phyloP scores from a whole-genome alignment of 2,888 invertebrate species.

The Mechanitis messenoides region DNA sequence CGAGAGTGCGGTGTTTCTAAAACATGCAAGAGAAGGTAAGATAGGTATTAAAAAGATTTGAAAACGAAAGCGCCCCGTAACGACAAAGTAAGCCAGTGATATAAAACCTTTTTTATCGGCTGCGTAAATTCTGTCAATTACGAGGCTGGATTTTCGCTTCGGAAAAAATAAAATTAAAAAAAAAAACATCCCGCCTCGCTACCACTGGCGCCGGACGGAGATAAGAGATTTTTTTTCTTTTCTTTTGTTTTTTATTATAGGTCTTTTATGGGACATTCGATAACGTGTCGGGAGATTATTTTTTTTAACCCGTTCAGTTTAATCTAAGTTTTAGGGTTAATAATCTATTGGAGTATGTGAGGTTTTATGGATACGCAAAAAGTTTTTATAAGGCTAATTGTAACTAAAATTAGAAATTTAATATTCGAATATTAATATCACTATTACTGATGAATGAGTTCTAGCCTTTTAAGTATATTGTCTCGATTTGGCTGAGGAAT shows the following conservation, averaged over 20 bases:
- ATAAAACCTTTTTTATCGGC: conserved; percentile 51
- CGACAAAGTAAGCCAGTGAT: conserved; percentile 34
- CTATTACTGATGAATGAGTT: too few relatives aligned
- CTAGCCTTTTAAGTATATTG: too few relatives aligned
- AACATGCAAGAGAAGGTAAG: conserved; percentile 20
- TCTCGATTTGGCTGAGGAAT: too few relatives aligned
- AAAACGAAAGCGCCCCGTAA: conserved; percentile 22
- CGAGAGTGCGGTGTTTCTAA: conserved; percentile 17
- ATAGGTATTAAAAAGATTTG: conserved; percentile 19
- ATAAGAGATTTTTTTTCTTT: conserved; percentile 47
- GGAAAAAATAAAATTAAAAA: conserved; percentile 34
- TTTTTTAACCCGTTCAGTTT: conserved; percentile 40
- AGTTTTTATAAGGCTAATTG: conserved; percentile 7
- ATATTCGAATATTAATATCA: too few relatives aligned
- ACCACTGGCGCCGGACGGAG: conserved; percentile 59
- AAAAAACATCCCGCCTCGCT: conserved; percentile 39
- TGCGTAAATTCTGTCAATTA: conserved; percentile 67
- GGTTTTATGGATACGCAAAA: conserved; percentile 8
- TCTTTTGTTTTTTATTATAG: conserved; percentile 53
- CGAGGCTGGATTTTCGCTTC: conserved; percentile 42
- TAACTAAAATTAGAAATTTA: conserved; percentile 6
- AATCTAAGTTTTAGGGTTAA: conserved; percentile 17
- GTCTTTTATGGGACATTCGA: conserved; percentile 51
- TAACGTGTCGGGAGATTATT: conserved; percentile 39
- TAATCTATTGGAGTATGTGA: conserved; percentile 29